Percentiles rank a stretch among this genome's conserved stretches.
Evolutionary conservation across 2,888 invertebrate genomes (phyloP).

Genomic region (Chrysolina oricalcia): DNA sequence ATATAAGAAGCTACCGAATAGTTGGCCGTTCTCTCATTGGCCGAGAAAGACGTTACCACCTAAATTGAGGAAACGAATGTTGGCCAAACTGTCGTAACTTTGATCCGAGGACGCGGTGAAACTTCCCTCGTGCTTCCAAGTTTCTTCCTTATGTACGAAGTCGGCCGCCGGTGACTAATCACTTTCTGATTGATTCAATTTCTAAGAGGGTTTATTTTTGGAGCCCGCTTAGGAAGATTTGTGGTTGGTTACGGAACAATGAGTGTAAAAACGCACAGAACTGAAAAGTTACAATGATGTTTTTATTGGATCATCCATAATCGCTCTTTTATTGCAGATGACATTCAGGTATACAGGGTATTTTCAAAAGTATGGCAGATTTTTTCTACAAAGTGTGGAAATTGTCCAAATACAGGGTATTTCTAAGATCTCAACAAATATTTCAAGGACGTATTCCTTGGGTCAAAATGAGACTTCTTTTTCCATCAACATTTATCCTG

Average conservation of each 20-base stretch:
- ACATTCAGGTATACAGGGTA: too few relatives aligned
- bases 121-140: conserved; percentile 56
- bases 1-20: conserved; percentile 40
- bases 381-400: too few relatives aligned
- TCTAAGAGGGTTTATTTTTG: conserved; percentile 37
- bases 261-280: too few relatives aligned
- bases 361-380: too few relatives aligned
- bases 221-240: neutral
- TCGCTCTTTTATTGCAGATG: too few relatives aligned
- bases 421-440: too few relatives aligned
- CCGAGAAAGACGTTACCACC: conserved; percentile 42
- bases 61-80: conserved; percentile 62
- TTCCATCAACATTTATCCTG: too few relatives aligned
- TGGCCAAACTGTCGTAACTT: conserved; percentile 66
- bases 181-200: conserved; percentile 64
- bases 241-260: neutral
- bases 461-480: too few relatives aligned
- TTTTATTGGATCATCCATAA: too few relatives aligned
- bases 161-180: conserved; percentile 63
- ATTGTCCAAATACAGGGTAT: too few relatives aligned
- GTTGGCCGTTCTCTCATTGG: conserved; percentile 34
- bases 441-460: too few relatives aligned
- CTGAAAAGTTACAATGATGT: too few relatives aligned
- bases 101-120: conserved; percentile 57
- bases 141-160: conserved; percentile 64